phyloP scores from a whole-genome alignment of 2,888 invertebrate species.

The Epinotia brunnichana region DNA sequence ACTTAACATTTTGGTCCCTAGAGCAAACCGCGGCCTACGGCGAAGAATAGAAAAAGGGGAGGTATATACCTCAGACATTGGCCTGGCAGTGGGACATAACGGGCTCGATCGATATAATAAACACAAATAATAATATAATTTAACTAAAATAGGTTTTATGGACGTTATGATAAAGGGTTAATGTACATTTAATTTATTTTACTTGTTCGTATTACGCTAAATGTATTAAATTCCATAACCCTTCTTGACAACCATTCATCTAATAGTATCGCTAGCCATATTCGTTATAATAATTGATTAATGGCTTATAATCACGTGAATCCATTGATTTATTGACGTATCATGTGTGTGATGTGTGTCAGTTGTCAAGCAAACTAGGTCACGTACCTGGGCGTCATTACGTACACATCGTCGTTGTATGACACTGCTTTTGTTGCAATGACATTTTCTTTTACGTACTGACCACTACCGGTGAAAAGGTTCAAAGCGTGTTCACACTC shows the following conservation, averaged over 20 bases:
- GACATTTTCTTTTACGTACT: slow-evolving; percentile 83
- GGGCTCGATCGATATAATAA: too few species aligned
- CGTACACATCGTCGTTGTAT: slow-evolving; percentile 80
- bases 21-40: too few species aligned
- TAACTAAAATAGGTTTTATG: too few species aligned
- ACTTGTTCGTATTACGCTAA: neutral
- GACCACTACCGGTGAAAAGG: slow-evolving; percentile 79
- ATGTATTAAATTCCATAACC: neutral
- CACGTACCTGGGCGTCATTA: slow-evolving; percentile 84
- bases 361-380: slow-evolving; percentile 9
- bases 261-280: neutral
- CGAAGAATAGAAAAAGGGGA: too few species aligned
- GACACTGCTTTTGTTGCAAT: slow-evolving; percentile 85
- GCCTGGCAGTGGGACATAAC: too few species aligned
- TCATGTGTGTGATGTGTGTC: too few species aligned
- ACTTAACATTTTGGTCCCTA: too few species aligned
- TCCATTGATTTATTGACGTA: slow-evolving; percentile 3
- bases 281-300: slow-evolving; percentile 16
- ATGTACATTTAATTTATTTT: too few species aligned
- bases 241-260: neutral
- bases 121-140: too few species aligned
- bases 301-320: neutral
- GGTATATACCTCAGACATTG: too few species aligned
- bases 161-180: too few species aligned
- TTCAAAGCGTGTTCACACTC: slow-evolving; percentile 77